These are phyloP conservation scores for Tragelaphus buxtoni DNA, from an alignment of 2,113 vertebrate genomes.

Conservation along the genomic window DNA sequence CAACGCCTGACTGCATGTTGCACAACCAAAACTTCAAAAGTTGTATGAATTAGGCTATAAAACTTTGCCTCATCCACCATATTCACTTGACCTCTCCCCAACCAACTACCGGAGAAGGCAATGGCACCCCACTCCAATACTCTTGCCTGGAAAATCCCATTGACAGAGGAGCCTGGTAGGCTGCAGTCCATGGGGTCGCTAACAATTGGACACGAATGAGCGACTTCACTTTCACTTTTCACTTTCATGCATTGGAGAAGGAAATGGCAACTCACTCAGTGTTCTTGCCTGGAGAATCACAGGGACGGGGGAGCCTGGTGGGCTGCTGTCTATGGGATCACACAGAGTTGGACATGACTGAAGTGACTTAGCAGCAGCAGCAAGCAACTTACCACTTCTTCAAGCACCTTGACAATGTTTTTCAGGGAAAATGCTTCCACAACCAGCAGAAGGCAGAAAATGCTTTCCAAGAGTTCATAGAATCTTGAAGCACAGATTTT, in stretches of 20 bases:
- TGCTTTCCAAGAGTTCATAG: not conserved
- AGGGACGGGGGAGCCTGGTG: accelerated
- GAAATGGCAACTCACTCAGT: too few relatives aligned
- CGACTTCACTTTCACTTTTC: too few relatives aligned
- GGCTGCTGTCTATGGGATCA: too few relatives aligned
- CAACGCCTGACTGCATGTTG: not conserved
- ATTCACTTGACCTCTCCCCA: not conserved
- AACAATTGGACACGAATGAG: accelerated
- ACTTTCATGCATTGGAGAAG: too few relatives aligned
- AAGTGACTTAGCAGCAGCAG: too few relatives aligned
- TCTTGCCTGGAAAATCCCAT: too few relatives aligned
- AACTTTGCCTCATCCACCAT: not conserved
- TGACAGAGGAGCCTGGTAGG: accelerated
- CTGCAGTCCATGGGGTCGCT: too few relatives aligned
- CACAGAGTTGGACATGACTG: too few relatives aligned
- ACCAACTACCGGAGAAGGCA: not conserved
- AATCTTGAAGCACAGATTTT: not conserved
- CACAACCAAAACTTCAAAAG: not conserved
- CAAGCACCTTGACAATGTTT: not conserved
- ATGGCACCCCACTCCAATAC: too few relatives aligned
- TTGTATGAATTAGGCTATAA: not conserved
- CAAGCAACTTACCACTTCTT: not conserved
- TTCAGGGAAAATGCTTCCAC: not conserved
- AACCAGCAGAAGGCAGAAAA: not conserved
- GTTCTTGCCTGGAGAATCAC: too few relatives aligned